Evolutionary conservation across 2,113 vertebrate species (phyloP).

Genomic region (Toxotes chatareus): DNA sequence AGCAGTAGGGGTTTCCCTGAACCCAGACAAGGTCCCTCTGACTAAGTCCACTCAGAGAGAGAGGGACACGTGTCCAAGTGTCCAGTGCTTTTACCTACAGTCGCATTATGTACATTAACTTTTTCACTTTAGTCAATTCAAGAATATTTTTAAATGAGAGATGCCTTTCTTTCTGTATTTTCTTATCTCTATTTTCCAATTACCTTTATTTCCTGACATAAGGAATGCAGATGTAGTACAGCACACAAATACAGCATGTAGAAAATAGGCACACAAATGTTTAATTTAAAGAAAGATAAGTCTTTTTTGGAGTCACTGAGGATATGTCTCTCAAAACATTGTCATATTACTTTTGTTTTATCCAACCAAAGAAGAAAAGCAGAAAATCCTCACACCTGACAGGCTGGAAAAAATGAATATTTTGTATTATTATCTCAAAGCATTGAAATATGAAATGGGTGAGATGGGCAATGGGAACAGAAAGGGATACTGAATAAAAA

Average conservation of each 20-base stretch:
- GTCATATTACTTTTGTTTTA: background rate
- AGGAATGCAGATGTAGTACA: background rate
- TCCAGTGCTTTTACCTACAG: background rate
- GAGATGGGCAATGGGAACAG: background rate
- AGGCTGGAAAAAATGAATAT: background rate
- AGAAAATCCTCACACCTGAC: background rate
- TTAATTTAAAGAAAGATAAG: background rate
- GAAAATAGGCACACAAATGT: background rate
- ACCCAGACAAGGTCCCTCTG: slow-evolving; percentile 16
- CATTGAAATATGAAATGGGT: background rate
- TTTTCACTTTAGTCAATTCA: background rate
- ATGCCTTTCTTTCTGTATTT: background rate
- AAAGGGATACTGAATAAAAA: background rate
- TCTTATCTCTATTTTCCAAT: background rate
- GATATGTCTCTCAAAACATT: background rate
- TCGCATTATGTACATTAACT: background rate
- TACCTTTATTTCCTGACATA: background rate
- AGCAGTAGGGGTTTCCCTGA: slow-evolving; percentile 45
- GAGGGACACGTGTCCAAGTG: background rate
- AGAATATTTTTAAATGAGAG: background rate
- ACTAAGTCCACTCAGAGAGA: background rate
- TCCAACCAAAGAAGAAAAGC: background rate
- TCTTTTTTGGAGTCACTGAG: background rate
- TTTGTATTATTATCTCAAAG: background rate
- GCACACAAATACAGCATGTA: background rate